phyloP scores from a whole-genome alignment of 2,113 vertebrate species.

The Cathartes aura region DNA sequence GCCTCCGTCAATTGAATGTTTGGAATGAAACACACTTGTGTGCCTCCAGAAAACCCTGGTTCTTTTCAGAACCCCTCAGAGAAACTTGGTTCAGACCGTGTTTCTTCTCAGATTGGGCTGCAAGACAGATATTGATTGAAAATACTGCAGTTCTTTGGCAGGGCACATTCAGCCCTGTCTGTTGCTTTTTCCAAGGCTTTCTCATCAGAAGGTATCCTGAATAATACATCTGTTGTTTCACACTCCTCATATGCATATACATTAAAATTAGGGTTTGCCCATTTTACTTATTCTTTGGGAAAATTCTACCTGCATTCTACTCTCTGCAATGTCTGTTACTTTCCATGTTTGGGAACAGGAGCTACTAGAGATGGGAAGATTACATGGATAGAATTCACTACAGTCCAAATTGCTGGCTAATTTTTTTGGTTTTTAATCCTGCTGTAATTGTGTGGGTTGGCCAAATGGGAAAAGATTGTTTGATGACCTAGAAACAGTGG shows the following conservation, averaged over 20 bases:
- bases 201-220: neutral
- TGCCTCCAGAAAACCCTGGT: neutral
- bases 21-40: neutral
- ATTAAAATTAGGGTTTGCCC: neutral
- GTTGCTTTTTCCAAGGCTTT: neutral
- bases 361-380: neutral
- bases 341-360: neutral
- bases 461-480: neutral
- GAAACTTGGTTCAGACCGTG: neutral
- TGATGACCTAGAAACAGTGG: neutral
- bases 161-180: neutral
- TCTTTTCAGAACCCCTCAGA: neutral
- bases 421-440: neutral
- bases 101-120: neutral
- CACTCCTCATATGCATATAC: neutral
- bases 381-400: neutral
- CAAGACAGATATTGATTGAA: neutral
- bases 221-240: neutral
- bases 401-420: neutral
- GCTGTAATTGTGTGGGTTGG: neutral
- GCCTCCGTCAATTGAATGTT: rapidly evolving
- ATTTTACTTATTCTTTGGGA: neutral
- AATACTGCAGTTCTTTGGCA: neutral
- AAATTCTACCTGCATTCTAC: neutral
- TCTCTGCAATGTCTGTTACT: neutral